Evolutionary conservation across 2,888 invertebrate genomes (phyloP).

Genomic region (Tipula unca): DNA sequence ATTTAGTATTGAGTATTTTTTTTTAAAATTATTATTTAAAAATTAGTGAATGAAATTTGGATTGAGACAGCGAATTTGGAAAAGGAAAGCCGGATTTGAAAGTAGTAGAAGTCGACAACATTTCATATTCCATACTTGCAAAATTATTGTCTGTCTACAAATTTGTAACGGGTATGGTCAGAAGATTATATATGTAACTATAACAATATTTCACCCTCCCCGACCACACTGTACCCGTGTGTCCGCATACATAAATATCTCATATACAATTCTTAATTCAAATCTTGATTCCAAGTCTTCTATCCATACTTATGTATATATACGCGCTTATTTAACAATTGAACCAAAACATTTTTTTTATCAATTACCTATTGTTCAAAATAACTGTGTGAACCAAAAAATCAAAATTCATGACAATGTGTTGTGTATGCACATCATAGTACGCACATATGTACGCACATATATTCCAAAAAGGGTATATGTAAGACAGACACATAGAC

Average conservation of each 20-base stretch:
- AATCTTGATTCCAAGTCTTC: not conserved
- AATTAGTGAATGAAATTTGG: too few species aligned
- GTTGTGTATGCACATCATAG: not conserved
- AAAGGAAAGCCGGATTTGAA: too few species aligned
- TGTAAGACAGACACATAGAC: not conserved
- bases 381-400: constrained; percentile 8
- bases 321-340: not conserved
- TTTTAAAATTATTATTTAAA: too few species aligned
- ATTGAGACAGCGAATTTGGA: too few species aligned
- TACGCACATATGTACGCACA: not conserved
- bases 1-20: too few species aligned
- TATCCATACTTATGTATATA: not conserved
- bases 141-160: not conserved
- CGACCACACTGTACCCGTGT: not conserved
- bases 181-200: not conserved
- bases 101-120: too few species aligned
- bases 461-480: not conserved
- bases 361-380: not conserved
- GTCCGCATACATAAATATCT: not conserved
- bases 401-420: not conserved
- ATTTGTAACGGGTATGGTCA: not conserved
- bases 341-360: not conserved
- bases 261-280: not conserved
- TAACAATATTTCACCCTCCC: not conserved
- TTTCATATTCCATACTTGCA: too few species aligned